Evolutionary conservation across 2,797 vertebrate genomes (phyloP).

Genomic region (Acrossocheilus wenchowensis): DNA sequence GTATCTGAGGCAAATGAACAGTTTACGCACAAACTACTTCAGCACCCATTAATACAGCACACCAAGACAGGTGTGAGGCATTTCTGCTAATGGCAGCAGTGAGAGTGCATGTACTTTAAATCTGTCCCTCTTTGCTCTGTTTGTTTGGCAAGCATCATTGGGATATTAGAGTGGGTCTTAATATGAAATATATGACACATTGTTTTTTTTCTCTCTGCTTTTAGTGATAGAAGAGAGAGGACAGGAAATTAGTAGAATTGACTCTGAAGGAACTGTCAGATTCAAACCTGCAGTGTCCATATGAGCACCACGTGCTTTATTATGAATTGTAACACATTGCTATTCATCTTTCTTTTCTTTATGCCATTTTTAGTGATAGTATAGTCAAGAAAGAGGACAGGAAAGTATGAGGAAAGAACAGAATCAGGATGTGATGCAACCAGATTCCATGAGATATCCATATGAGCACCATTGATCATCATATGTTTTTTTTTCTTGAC

Average conservation of each 20-base stretch:
- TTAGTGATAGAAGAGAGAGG: slow-evolving; percentile 10
- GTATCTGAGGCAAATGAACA: slow-evolving; percentile 75
- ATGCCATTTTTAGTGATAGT: neutral
- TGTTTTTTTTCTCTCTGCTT: neutral
- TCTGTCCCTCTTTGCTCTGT: slow-evolving; percentile 66
- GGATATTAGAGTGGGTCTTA: slow-evolving; percentile 47
- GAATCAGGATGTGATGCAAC: neutral
- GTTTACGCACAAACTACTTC: slow-evolving; percentile 75
- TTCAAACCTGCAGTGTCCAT: neutral
- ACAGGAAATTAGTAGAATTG: neutral
- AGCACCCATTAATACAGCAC: slow-evolving; percentile 75
- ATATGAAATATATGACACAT: slow-evolving; percentile 29
- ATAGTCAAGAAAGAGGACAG: neutral
- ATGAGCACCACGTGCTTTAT: neutral
- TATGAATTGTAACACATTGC: neutral
- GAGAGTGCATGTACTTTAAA: slow-evolving; percentile 66
- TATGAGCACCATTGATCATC: neutral
- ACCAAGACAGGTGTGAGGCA: slow-evolving; percentile 68
- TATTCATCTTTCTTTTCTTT: neutral
- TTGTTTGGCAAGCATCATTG: slow-evolving; percentile 60
- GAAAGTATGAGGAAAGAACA: neutral
- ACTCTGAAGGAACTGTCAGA: neutral
- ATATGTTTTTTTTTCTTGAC: neutral
- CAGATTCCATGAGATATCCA: neutral
- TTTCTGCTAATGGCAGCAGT: slow-evolving; percentile 76